Evolutionary conservation across 2,888 invertebrate species (phyloP).

Genomic region (Acronicta leporina): DNA sequence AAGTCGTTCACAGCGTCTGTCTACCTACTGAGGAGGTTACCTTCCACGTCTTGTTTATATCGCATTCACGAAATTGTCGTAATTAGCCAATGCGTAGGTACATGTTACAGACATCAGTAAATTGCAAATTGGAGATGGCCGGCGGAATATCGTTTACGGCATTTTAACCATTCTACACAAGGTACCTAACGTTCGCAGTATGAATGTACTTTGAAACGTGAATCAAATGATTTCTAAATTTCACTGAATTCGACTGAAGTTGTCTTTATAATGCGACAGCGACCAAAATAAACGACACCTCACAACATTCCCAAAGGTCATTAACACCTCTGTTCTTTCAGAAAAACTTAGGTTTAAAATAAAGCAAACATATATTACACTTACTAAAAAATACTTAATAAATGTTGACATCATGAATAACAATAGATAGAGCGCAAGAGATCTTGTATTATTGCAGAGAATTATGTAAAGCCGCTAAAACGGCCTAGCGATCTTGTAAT

Average conservation of each 20-base stretch:
- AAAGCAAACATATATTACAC: not conserved
- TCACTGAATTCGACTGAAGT: constrained; percentile 1
- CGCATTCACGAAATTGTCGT: constrained; percentile 28
- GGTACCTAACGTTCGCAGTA: no score
- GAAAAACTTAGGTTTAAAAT: not conserved
- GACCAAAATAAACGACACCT: constrained; percentile 46
- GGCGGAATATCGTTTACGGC: constrained; percentile 62
- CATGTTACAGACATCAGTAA: constrained; percentile 18
- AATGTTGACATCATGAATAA: constrained; percentile 9
- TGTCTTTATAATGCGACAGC: constrained; percentile 10
- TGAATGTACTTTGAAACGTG: no score
- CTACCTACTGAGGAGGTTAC: constrained; percentile 9
- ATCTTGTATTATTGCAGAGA: constrained; percentile 12
- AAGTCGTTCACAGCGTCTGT: constrained; percentile 28
- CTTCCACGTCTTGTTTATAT: constrained; percentile 28
- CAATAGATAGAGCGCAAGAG: constrained; percentile 23
- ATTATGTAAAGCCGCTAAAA: constrained; percentile 19
- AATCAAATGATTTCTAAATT: not conserved
- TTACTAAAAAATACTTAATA: constrained; percentile 3
- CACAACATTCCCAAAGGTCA: constrained; percentile 29
- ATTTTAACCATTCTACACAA: constrained; percentile 46
- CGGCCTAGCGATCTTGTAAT: constrained; percentile 16
- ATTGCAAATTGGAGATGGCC: constrained; percentile 45
- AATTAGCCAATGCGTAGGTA: constrained; percentile 32
- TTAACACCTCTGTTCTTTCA: constrained; percentile 22